Conservation (phyloP, 2,888 invertebrate genomes). For the Eupithecia exiguata region DNA sequence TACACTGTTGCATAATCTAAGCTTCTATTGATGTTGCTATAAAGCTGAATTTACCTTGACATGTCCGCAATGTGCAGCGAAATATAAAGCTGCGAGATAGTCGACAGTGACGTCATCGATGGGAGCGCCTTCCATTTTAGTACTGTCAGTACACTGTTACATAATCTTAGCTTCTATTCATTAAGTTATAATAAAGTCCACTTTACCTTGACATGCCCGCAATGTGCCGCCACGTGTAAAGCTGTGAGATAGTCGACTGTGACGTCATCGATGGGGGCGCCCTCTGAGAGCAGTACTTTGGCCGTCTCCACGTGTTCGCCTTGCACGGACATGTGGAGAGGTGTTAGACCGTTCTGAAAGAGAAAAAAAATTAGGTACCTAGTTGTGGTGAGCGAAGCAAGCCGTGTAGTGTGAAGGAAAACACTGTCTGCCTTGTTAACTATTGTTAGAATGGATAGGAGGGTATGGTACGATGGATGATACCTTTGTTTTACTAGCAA, state of each 20-base stretch:
- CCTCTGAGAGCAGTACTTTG: slow-evolving; percentile 94
- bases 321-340: slow-evolving; percentile 99
- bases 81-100: too few species aligned
- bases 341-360: slow-evolving; percentile 93
- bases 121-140: too few species aligned
- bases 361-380: too few species aligned
- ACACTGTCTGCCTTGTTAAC: too few species aligned
- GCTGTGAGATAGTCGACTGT: slow-evolving; percentile 99
- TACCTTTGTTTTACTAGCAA: too few species aligned
- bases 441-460: too few species aligned
- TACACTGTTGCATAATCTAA: too few species aligned
- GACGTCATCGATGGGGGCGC: slow-evolving; percentile 99
- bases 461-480: too few species aligned
- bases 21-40: background rate
- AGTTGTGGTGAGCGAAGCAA: slow-evolving; percentile 96
- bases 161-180: too few species aligned
- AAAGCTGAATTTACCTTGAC: slow-evolving; percentile 80
- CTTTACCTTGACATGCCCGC: slow-evolving; percentile 90
- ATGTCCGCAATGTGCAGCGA: slow-evolving; percentile 70
- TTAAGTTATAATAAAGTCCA: background rate
- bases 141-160: too few species aligned
- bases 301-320: slow-evolving; percentile 99
- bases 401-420: slow-evolving; percentile 99
- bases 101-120: too few species aligned
- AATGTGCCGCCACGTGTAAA: slow-evolving; percentile 97